A percentile compares a stretch with the other conserved stretches of the same genome.
Evolutionary conservation across 2,888 invertebrate species (phyloP).

Genomic region (Sesia bembeciformis): DNA sequence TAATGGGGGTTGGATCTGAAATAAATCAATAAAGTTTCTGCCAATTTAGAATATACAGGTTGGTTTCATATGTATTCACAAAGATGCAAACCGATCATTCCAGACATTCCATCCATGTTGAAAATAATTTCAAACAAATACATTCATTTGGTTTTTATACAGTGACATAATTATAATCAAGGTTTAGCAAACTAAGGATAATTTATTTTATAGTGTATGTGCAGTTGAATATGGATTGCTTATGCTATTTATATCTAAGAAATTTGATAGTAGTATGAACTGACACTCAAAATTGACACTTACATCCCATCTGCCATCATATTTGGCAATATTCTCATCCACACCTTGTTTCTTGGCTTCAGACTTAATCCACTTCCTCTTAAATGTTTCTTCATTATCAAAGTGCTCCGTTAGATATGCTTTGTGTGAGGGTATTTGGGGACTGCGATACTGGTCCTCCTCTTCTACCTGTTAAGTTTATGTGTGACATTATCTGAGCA

Average conservation of each 20-base stretch:
- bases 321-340: conserved; percentile 94
- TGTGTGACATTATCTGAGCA: too few species aligned
- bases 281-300: conserved; percentile 3
- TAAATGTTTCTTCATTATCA: conserved; percentile 82
- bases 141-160: too few species aligned
- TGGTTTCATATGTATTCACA: too few species aligned
- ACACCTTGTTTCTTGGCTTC: conserved; percentile 92
- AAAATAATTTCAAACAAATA: too few species aligned
- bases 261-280: too few species aligned
- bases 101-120: too few species aligned
- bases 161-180: too few species aligned
- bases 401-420: conserved; percentile 90
- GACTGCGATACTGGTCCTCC: conserved; percentile 80
- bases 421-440: conserved; percentile 75
- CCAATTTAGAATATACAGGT: too few species aligned
- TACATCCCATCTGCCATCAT: conserved; percentile 87
- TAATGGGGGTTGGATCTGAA: conserved; percentile 81
- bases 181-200: not conserved
- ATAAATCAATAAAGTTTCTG: too few species aligned
- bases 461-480: conserved; percentile 31
- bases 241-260: too few species aligned
- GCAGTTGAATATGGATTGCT: too few species aligned
- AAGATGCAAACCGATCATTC: too few species aligned
- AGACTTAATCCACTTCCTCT: conserved; percentile 89
- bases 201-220: not conserved